Percentiles rank a stretch among this genome's conserved stretches.
Conservation (phyloP, 1,140 invertebrate genomes). For the Panulirus ornatus region DNA sequence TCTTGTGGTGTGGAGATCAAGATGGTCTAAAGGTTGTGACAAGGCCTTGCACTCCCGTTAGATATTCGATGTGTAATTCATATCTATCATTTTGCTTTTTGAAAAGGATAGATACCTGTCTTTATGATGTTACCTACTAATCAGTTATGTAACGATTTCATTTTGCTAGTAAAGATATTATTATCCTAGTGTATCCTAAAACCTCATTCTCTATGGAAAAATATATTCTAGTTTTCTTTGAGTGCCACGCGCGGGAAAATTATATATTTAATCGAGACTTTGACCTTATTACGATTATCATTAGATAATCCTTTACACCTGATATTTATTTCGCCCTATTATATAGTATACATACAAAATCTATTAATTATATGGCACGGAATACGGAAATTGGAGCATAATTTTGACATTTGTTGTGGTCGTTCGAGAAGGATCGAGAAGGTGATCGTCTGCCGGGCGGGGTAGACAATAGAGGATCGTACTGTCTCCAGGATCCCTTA, state of each 20-base stretch:
- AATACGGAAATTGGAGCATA: background rate
- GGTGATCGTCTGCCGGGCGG: background rate
- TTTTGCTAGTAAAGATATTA: too few species aligned
- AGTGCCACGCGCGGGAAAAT: background rate
- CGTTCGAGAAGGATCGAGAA: slow-evolving; percentile 5
- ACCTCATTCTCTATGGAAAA: background rate
- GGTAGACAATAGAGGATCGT: too few species aligned
- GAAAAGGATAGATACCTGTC: too few species aligned
- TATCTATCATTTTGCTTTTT: too few species aligned
- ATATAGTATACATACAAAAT: background rate
- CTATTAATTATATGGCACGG: background rate
- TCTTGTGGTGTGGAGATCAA: too few species aligned
- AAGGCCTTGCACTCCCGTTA: too few species aligned
- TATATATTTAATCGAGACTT: background rate
- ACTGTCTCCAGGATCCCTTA: background rate
- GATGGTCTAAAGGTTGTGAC: too few species aligned
- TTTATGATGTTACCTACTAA: too few species aligned
- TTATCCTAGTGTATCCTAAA: too few species aligned
- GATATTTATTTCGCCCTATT: background rate
- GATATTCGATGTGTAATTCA: too few species aligned
- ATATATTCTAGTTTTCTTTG: too few species aligned
- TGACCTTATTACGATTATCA: background rate
- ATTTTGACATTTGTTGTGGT: background rate
- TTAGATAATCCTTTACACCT: background rate
- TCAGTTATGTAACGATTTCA: too few species aligned